Conservation (phyloP, 2,113 vertebrate genomes). For the Brevimyrus niger region DNA sequence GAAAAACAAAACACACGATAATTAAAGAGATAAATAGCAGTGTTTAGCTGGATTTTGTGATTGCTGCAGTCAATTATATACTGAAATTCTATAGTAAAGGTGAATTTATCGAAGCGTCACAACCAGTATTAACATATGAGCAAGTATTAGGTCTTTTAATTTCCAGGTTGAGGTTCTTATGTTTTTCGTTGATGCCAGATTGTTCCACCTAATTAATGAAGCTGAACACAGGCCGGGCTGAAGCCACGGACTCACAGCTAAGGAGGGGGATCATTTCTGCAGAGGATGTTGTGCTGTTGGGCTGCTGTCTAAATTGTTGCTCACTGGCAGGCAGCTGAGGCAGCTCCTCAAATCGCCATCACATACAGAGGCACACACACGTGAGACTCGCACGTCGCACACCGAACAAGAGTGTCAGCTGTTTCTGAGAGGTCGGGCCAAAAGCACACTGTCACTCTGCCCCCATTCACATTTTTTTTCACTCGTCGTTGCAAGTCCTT, state of each 20-base stretch:
- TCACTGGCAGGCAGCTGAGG: slow-evolving; percentile 34
- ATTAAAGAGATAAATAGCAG: slow-evolving; percentile 29
- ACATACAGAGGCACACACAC: slow-evolving; percentile 24
- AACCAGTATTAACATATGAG: background rate
- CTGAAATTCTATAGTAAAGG: background rate
- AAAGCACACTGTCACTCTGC: slow-evolving; percentile 21
- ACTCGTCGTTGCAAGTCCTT: background rate
- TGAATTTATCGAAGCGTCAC: slow-evolving; percentile 15
- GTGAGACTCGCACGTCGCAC: slow-evolving; percentile 10
- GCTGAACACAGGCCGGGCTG: background rate
- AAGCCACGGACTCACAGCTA: background rate
- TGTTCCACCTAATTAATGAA: background rate
- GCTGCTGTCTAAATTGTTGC: background rate
- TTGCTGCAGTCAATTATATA: background rate
- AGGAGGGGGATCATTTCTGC: background rate
- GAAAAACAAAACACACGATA: slow-evolving; percentile 35
- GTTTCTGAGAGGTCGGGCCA: slow-evolving; percentile 27
- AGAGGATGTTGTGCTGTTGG: background rate
- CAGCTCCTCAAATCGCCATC: slow-evolving; percentile 52
- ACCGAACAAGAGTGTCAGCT: slow-evolving; percentile 31
- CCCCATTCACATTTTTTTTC: slow-evolving; percentile 15
- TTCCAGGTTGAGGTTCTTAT: background rate
- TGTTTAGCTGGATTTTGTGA: background rate
- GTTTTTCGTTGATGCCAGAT: slow-evolving; percentile 2
- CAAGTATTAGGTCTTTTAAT: slow-evolving; percentile 13